Evolutionary conservation across 2,113 vertebrate genomes (phyloP), one percentile per base, ranked within the genome.

Genomic region (Typhlomys cinereus): DNA sequence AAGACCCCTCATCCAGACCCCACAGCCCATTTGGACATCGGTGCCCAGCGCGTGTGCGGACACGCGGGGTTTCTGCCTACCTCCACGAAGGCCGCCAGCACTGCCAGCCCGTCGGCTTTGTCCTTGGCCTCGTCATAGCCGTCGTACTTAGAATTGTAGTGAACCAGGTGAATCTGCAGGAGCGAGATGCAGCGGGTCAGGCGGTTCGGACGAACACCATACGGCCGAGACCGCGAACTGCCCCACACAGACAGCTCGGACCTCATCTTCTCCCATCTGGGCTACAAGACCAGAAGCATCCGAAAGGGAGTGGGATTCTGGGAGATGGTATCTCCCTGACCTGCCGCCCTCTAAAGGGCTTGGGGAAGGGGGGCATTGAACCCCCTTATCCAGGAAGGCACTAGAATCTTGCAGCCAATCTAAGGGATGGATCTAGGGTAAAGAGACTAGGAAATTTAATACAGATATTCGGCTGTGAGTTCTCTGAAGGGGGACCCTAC

Each of bases 91-190:
- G 98, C 98, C 14, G 99, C 99, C 4, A 99, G 96, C 34, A 99
- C 99, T 0, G 99, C 99, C 97, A 99, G 46, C 0, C 99, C 99
- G 0, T 99, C 98, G 0, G 97, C 93, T 41, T 98, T 98, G 66
- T 98, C 96, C 90, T 95, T 97, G 88, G 99, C 99, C 23, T 98
- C 96, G 0, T 97, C 95, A 18, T 98, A 99, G 97, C 97, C 99
- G 0, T 73, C 62, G 93, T 99, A 99, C 88, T 98, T 98, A 17
- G 98, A 98, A 88, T 99, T 99, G 97, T 99, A 99, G 97, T 99
- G 99, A 91, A 99, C 99, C 0, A 99, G 89, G 64, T 99, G 99
- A 66, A 99, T 97, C 99, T 99, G 98, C 14, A 89, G 59, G 95
- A 89, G 93, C 57, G 96, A 89, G 76, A 0, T 2, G 18, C 18